phyloP scores from a whole-genome alignment of 2,797 vertebrate genomes.

The Halcyon smyrnensis region DNA sequence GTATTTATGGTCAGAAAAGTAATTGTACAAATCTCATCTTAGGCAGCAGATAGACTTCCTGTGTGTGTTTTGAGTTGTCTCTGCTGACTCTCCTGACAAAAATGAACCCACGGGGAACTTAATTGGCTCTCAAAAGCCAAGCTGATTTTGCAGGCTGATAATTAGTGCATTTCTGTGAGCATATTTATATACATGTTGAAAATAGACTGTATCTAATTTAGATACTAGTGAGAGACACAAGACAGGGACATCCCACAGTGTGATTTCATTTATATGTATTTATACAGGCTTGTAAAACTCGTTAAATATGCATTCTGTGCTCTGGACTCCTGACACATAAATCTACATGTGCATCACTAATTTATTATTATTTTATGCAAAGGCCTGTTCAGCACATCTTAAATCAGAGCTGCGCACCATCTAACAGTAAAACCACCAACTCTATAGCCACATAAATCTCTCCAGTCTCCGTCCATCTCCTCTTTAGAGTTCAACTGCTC shows the following conservation, averaged over 20 bases:
- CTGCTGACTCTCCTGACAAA: conserved; percentile 38
- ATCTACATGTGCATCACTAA: neutral
- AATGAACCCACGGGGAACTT: conserved; percentile 1
- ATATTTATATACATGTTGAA: conserved; percentile 21
- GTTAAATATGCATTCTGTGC: neutral
- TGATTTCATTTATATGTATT: conserved; percentile 7
- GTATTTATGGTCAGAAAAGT: conserved; percentile 24
- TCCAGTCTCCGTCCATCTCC: neutral
- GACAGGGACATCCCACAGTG: neutral
- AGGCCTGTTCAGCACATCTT: conserved; percentile 17
- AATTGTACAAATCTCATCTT: conserved; percentile 46
- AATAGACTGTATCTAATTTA: neutral
- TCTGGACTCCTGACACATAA: neutral
- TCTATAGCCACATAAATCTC: neutral
- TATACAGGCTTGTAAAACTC: neutral
- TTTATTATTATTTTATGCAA: conserved; percentile 25
- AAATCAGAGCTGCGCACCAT: conserved; percentile 4
- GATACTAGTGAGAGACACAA: conserved; percentile 36
- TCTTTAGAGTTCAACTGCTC: neutral
- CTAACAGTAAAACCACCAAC: neutral
- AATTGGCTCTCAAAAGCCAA: neutral
- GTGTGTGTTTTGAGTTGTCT: conserved; percentile 54
- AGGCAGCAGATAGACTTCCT: conserved; percentile 49
- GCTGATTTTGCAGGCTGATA: conserved; percentile 56
- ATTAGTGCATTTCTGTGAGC: conserved; percentile 33